phyloP scores from a whole-genome alignment of 1,140 invertebrate genomes.

The Liolophura sinensis region DNA sequence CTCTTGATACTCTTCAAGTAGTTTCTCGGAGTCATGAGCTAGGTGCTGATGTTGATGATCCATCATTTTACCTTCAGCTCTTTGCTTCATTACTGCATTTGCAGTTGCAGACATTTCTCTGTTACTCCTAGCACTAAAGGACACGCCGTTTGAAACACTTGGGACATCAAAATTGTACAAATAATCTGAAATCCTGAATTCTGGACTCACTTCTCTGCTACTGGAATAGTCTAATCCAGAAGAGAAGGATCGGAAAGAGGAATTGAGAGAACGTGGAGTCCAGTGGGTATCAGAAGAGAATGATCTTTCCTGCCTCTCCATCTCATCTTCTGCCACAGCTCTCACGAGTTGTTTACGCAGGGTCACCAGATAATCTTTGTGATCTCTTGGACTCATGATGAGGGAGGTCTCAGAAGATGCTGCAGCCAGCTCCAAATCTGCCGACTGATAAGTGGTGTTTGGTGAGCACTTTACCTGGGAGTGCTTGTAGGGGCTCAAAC shows the following conservation, averaged over 20 bases:
- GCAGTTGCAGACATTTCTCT: too few relatives aligned
- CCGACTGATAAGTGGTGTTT: conserved; percentile 8
- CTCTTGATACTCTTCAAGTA: too few relatives aligned
- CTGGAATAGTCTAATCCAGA: conserved; percentile 4
- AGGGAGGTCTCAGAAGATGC: conserved; percentile 9
- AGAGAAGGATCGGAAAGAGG: conserved; percentile 4
- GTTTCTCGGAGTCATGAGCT: too few relatives aligned
- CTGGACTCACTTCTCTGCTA: conserved; percentile 3
- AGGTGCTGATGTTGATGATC: too few relatives aligned
- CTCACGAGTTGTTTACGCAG: conserved; percentile 29
- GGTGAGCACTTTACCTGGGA: conserved; percentile 1
- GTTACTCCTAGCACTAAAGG: background rate
- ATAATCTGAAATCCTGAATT: background rate
- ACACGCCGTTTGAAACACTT: background rate
- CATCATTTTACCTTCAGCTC: too few relatives aligned
- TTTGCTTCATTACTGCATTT: too few relatives aligned
- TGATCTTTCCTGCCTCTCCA: conserved; percentile 21
- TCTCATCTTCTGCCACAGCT: conserved; percentile 24
- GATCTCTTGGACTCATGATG: conserved; percentile 35
- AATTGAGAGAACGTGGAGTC: conserved; percentile 5
- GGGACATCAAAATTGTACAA: background rate
- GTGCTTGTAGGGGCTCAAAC: conserved; percentile 14
- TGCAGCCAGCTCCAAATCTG: conserved; percentile 8
- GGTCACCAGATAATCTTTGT: conserved; percentile 28
- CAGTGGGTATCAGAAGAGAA: conserved; percentile 11